These are phyloP conservation scores for Eurytoma californica DNA, from an alignment of 2,888 invertebrate species.

Conservation along the genomic window DNA sequence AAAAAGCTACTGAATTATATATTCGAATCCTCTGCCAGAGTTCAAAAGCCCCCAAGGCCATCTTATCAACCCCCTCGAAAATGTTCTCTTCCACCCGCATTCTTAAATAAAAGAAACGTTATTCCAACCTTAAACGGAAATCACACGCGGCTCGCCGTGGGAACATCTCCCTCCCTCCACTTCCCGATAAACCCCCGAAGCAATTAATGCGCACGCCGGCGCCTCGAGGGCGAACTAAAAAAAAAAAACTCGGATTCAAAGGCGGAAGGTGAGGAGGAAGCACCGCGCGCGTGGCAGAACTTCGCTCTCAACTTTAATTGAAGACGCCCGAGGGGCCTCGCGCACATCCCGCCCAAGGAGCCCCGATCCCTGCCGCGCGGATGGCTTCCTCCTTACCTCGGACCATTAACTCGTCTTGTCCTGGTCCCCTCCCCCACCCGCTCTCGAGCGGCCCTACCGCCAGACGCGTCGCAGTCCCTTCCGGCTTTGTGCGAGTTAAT, in stretches of 20 bases:
- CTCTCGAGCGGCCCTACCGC: constrained; percentile 5
- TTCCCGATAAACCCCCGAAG: background rate
- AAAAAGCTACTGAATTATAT: too few species aligned
- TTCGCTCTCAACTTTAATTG: constrained; percentile 38
- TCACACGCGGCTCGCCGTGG: background rate
- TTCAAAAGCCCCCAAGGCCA: too few species aligned
- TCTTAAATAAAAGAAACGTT: too few species aligned
- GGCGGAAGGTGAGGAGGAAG: background rate
- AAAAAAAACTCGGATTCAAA: constrained; percentile 43
- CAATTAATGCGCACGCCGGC: constrained; percentile 18
- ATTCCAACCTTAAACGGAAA: too few species aligned
- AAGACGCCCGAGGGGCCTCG: constrained; percentile 22
- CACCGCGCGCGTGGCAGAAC: background rate
- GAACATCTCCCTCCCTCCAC: background rate
- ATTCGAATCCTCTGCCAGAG: too few species aligned
- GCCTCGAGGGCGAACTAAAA: background rate
- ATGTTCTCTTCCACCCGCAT: too few species aligned
- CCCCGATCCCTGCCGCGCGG: constrained; percentile 38
- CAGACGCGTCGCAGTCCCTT: constrained; percentile 17
- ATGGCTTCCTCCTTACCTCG: constrained; percentile 54
- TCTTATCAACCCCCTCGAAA: too few species aligned
- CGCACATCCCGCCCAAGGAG: background rate
- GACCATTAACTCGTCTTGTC: constrained; percentile 57
- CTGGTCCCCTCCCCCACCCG: background rate
- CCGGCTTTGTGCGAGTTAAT: constrained; percentile 65